Percentiles rank a stretch among this genome's conserved stretches.
These are phyloP conservation scores for human DNA, from an alignment of 2,113 vertebrate genomes.

Conservation along the genomic window DNA sequence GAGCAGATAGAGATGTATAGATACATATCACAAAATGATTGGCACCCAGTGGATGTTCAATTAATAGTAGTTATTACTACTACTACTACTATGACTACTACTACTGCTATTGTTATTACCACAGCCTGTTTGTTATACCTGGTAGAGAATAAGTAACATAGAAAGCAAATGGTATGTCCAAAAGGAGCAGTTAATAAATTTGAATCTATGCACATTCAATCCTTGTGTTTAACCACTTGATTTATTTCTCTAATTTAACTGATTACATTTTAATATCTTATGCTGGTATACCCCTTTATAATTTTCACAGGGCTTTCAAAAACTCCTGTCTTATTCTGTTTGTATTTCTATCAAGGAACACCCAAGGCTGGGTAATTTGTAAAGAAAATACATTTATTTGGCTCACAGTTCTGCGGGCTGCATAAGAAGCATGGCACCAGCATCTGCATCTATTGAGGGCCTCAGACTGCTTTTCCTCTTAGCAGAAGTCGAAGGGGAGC, in stretches of 20 bases:
- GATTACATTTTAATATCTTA: neutral
- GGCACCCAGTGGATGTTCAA: neutral
- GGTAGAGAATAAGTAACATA: neutral
- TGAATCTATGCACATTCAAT: neutral
- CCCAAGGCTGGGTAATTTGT: neutral
- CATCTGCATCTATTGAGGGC: neutral
- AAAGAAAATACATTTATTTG: neutral
- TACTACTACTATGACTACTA: neutral
- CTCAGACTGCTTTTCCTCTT: neutral
- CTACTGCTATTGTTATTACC: neutral
- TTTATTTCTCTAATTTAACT: conserved; percentile 34
- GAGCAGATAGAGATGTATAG: neutral
- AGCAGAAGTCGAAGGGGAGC: neutral
- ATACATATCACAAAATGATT: neutral
- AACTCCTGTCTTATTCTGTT: neutral
- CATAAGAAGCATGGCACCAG: neutral
- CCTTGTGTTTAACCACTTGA: neutral
- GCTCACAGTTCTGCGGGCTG: neutral
- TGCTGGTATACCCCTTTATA: neutral
- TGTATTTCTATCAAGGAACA: neutral
- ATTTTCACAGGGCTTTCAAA: conserved; percentile 21
- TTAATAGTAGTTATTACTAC: neutral
- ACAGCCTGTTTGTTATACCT: neutral
- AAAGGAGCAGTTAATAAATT: neutral
- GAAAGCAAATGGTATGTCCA: neutral